Base-by-base conservation (phyloP, 2,797 vertebrate genomes). In the Etheostoma nigrum region DNA sequence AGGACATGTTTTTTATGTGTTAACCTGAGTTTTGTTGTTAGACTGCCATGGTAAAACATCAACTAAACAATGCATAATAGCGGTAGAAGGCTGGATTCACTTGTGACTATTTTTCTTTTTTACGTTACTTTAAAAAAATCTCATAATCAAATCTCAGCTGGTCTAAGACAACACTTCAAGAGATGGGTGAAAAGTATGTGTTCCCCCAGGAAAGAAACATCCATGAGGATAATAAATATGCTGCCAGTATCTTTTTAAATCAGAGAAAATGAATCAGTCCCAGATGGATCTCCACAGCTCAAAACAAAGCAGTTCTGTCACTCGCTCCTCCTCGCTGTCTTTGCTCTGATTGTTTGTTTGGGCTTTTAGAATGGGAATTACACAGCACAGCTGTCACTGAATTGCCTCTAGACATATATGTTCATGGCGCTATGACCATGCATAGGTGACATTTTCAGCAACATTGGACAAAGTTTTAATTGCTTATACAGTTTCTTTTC, bases 311-410 rank as follows among this genome's bases (percentile, higher is more conserved):
- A 13, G 72, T 74, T 68, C 14, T 87, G 82, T 84, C 77, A 49
- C 73, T 59, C 14, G 25, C 62, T 80, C 54, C 67, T 86, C 72
- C 67, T 83, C 19, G 2, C 61, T 49, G 49, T 67, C 81, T 79
- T 40, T 62, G 40, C 21, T 71, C 18, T 73, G 66, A 72, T 71
- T 72, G 66, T 86, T 91, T 83, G 70, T 87, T 88, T 85, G 76
- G 67, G 16, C n/a, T 58, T 4, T 81, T 59, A 21, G 18, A 52
- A 8, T 67, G 49, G 33, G 40, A 64, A 57, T 78, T 59, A 23
- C 42, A 55, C 49, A 23, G n/a, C 58, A 36, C 79, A 86, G 51
- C 73, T 81, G 75, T 42, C 51, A 64, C 0, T 53, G 36, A 83
- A 88, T 83, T 79, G 53, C 42, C 52, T 72, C 14, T 40, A 25